Percentiles rank a stretch among this genome's conserved stretches.
phyloP scores from a whole-genome alignment of 2,113 vertebrate species.

The Natator depressus region DNA sequence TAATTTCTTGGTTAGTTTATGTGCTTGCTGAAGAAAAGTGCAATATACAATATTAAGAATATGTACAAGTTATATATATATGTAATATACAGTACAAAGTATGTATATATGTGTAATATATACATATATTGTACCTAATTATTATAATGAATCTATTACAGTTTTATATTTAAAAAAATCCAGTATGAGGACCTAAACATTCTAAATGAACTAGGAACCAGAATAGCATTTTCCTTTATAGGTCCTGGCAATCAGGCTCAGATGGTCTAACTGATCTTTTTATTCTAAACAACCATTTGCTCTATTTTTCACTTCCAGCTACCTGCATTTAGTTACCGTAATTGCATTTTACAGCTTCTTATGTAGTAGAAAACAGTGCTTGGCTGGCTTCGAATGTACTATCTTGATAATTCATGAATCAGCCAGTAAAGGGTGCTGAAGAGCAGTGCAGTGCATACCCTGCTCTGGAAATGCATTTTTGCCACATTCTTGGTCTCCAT shows the following conservation, averaged over 20 bases:
- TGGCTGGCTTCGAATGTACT: not conserved
- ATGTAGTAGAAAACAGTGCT: not conserved
- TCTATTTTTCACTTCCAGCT: not conserved
- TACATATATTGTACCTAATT: not conserved
- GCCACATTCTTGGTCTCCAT: not conserved
- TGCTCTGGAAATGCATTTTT: not conserved
- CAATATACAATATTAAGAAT: not conserved
- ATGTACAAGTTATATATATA: not conserved
- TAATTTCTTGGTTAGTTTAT: not conserved
- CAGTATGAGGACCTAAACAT: not conserved
- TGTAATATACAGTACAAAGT: not conserved
- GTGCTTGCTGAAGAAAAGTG: not conserved
- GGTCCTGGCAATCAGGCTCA: not conserved
- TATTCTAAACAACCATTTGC: accelerated
- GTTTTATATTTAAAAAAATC: not conserved
- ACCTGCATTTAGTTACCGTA: not conserved
- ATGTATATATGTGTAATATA: not conserved
- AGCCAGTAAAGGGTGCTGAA: not conserved
- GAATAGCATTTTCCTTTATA: not conserved
- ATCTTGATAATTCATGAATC: accelerated
- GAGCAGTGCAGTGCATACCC: not conserved
- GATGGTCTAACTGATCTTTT: accelerated
- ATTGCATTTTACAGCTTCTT: not conserved
- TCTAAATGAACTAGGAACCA: not conserved
- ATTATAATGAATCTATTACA: not conserved